Base-by-base conservation (phyloP, 2,888 invertebrate species). In the Biston betularia region DNA sequence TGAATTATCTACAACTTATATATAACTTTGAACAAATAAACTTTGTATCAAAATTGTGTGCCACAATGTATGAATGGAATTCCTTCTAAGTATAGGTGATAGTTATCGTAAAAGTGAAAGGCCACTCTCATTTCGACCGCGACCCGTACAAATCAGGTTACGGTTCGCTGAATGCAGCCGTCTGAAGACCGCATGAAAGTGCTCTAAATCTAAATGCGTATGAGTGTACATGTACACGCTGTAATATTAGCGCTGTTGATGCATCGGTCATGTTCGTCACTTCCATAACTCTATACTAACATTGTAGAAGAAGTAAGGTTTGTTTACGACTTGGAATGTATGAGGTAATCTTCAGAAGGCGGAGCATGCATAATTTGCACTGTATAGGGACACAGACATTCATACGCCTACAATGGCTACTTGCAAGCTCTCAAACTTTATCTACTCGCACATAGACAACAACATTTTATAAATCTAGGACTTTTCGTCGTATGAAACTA, bases 151-250 rank as follows among this genome's bases (percentile, higher is more conserved):
- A 56, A 48, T n/a, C 24, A 48, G 57, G 35, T 48, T 57, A 57
- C 34, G 46, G 46, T 57, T 57, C 38, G 33, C 48, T 11, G 57
- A 35, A 38, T n/a, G 46, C 24, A 35, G n/a, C 45, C 34, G 56
- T n/a, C 48, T 15, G 57, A 46, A 54, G 12, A 54, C 42, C 35
- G 52, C 34, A 44, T 58, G 11, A 54, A 50, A 50, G 34, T 35
- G 45, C 35, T 60, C 38, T 38, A 38, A 52, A 34, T 34, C 60
- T 52, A 52, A 60, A 60, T 45, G 33, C 12, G 60, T 50, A 33
- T 14, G 9, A 9, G 8, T 58, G n/a, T 50, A 24, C n/a, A n/a
- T n/a, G 33, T 12, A 49, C 38, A 52, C 11, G 6, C 14, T 38
- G 35, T 35, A 10, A 10, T 38, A 53, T 53, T 40, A 53, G 14